Evolutionary conservation across 2,888 invertebrate species (phyloP).

Genomic region (Parnassius orleans): DNA sequence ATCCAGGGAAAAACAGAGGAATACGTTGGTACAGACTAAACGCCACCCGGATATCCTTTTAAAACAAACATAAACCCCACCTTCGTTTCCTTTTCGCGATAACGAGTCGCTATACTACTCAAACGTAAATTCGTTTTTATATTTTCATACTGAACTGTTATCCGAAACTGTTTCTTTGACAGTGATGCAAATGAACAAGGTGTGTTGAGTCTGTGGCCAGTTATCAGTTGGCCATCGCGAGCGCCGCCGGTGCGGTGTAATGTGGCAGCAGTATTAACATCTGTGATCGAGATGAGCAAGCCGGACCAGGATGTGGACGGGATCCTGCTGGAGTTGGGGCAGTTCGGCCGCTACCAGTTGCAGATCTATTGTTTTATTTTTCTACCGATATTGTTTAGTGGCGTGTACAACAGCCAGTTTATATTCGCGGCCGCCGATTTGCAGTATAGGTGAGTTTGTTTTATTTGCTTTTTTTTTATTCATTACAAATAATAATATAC

Average conservation of each 20-base stretch:
- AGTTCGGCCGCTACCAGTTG: slow-evolving; percentile 70
- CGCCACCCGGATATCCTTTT: no score
- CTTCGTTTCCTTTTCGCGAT: neutral
- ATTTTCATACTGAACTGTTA: neutral
- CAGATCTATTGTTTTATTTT: slow-evolving; percentile 64
- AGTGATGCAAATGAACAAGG: neutral
- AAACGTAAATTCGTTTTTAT: neutral
- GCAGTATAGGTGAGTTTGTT: slow-evolving; percentile 59
- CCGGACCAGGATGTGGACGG: slow-evolving; percentile 45
- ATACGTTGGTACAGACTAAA: no score
- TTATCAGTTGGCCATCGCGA: slow-evolving; percentile 6
- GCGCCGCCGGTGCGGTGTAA: slow-evolving; percentile 14
- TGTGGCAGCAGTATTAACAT: neutral
- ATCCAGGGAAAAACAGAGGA: no score
- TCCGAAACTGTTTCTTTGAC: neutral
- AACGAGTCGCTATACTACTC: neutral
- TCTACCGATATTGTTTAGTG: slow-evolving; percentile 67
- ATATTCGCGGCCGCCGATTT: slow-evolving; percentile 73
- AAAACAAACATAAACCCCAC: neutral
- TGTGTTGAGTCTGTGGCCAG: slow-evolving; percentile 1
- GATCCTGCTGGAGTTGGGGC: slow-evolving; percentile 58
- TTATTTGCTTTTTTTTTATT: neutral
- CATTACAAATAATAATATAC: no score
- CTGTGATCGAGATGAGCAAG: slow-evolving; percentile 8
- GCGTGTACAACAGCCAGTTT: slow-evolving; percentile 70